phyloP scores from a whole-genome alignment of 92 coral and sea anemone genomes.

The Phenganax stokvisi region DNA sequence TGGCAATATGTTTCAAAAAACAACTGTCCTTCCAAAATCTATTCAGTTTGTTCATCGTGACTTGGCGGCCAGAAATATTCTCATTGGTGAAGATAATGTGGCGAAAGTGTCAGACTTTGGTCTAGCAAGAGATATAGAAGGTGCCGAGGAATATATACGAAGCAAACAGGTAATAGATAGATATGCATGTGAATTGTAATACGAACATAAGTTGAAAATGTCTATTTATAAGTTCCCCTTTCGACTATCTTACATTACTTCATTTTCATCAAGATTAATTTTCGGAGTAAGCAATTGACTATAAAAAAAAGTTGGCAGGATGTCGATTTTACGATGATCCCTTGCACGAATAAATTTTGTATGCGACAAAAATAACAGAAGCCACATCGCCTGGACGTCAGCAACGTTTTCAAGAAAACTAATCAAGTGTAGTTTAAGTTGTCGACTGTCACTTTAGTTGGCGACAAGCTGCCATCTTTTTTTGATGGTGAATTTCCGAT shows the following conservation, averaged over 20 bases:
- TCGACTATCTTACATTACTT: too few relatives aligned
- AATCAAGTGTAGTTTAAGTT: too few relatives aligned
- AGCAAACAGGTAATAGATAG: conserved; percentile 50
- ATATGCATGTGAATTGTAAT: not conserved
- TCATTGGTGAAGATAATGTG: conserved; percentile 54
- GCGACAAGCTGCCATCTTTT: not conserved
- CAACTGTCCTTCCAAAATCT: not conserved
- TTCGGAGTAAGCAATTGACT: too few relatives aligned
- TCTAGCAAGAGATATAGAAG: conserved; percentile 60
- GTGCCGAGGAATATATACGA: conserved; percentile 58
- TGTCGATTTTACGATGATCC: too few relatives aligned
- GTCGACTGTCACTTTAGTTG: too few relatives aligned
- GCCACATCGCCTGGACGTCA: too few relatives aligned
- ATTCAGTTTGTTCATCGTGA: conserved; percentile 70
- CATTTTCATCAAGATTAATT: too few relatives aligned
- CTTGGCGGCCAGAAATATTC: conserved; percentile 70
- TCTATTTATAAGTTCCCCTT: too few relatives aligned
- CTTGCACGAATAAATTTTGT: too few relatives aligned
- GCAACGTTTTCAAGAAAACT: too few relatives aligned
- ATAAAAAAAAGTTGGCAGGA: too few relatives aligned
- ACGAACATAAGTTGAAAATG: not conserved
- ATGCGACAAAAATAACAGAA: too few relatives aligned
- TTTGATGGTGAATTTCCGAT: not conserved
- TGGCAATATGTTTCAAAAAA: not conserved
- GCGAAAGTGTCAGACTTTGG: conserved; percentile 84